Evolutionary conservation across 2,797 vertebrate genomes (phyloP).

Genomic region (Thamnophis elegans): DNA sequence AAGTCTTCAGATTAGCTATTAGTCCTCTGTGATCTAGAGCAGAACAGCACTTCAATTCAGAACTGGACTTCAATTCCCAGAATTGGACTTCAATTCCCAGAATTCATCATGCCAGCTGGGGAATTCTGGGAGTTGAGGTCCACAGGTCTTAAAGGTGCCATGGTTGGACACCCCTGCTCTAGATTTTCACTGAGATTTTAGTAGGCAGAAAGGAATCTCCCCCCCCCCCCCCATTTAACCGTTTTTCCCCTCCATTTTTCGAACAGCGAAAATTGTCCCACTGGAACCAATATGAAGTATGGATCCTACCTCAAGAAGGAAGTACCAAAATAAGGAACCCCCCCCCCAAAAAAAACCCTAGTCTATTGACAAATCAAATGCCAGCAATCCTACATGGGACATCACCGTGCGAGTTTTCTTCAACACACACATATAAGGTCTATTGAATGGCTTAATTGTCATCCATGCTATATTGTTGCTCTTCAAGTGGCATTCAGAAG

Average conservation of each 20-base stretch:
- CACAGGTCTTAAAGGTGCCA: neutral
- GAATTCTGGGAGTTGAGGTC: neutral
- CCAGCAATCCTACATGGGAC: conserved; percentile 52
- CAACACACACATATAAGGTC: conserved; percentile 44
- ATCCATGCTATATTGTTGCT: conserved; percentile 31
- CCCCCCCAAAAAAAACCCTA: too few relatives aligned
- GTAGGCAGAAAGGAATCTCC: neutral
- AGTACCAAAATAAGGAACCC: conserved; percentile 36
- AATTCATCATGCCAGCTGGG: neutral
- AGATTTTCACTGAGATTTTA: neutral
- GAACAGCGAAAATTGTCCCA: neutral
- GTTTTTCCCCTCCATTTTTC: conserved; percentile 7
- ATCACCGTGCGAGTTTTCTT: conserved; percentile 48
- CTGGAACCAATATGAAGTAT: conserved; percentile 15
- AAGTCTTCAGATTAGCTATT: neutral
- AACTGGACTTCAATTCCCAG: too few relatives aligned
- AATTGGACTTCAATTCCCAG: neutral
- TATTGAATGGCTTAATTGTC: conserved; percentile 53
- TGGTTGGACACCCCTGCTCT: neutral
- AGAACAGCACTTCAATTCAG: neutral
- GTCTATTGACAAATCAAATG: conserved; percentile 50
- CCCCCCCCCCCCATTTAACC: conserved; percentile 11
- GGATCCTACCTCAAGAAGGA: conserved; percentile 38
- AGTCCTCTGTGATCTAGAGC: neutral
- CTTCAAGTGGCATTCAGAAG: conserved; percentile 26